Conservation (phyloP, 1,140 invertebrate genomes). For the Heliconius eleuchia region DNA sequence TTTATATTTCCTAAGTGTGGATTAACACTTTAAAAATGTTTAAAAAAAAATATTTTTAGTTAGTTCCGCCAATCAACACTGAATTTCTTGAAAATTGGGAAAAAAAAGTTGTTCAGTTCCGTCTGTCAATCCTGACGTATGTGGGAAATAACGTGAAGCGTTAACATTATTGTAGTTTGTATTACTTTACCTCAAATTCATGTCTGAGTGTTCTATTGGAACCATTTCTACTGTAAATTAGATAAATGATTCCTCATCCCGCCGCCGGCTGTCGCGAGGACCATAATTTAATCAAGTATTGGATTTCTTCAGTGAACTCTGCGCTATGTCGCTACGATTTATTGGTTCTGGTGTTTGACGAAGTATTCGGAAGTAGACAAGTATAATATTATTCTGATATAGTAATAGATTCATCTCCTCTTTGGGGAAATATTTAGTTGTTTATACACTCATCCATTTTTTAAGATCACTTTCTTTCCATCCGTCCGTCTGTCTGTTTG, state of each 20-base stretch:
- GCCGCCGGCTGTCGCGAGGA: neutral
- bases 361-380: neutral
- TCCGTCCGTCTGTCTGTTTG: too few species aligned
- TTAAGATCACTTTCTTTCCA: too few species aligned
- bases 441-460: too few species aligned
- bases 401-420: neutral
- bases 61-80: too few species aligned
- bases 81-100: too few species aligned
- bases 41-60: too few species aligned
- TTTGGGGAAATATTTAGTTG: neutral
- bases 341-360: neutral
- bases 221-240: neutral
- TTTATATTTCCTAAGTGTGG: too few species aligned
- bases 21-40: too few species aligned
- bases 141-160: too few species aligned
- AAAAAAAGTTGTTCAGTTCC: too few species aligned
- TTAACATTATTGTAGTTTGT: neutral
- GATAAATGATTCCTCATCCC: constrained; percentile 2
- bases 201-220: neutral
- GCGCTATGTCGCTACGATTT: neutral
- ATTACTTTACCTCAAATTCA: neutral
- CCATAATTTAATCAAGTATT: constrained; percentile 8
- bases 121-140: too few species aligned
- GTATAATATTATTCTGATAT: neutral
- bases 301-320: constrained; percentile 3